A percentile compares a stretch with the other conserved stretches of the same genome.
These are phyloP conservation scores for Conomelus anceps DNA, from an alignment of 2,888 invertebrate genomes.

Conservation along the genomic window DNA sequence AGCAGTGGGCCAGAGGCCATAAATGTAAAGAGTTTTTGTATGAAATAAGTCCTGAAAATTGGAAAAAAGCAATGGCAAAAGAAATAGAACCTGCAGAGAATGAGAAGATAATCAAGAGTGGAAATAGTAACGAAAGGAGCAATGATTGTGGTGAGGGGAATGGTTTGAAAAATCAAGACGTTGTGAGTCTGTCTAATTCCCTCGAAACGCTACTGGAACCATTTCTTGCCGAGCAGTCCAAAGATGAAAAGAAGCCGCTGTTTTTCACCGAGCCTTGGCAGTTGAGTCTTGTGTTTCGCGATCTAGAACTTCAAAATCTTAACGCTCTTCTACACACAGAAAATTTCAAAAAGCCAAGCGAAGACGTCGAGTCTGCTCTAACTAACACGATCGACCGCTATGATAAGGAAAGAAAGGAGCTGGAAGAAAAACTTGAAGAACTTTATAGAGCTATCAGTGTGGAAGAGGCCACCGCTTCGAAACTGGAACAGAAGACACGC, in stretches of 20 bases:
- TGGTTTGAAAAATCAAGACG: neutral
- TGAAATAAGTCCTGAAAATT: conserved; percentile 21
- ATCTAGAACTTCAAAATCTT: conserved; percentile 28
- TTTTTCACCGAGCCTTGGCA: conserved; percentile 29
- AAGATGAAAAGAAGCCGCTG: conserved; percentile 23
- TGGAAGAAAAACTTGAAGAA: neutral
- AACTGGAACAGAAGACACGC: neutral
- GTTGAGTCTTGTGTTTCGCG: conserved; percentile 26
- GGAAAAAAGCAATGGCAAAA: conserved; percentile 12
- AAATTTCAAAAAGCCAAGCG: conserved; percentile 22
- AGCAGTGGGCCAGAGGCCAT: conserved; percentile 24
- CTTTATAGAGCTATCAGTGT: neutral
- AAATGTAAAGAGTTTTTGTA: conserved; percentile 23
- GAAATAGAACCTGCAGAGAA: neutral
- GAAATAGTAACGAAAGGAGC: neutral
- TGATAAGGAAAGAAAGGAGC: neutral
- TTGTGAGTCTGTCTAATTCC: neutral
- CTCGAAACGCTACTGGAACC: neutral
- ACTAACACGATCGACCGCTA: neutral
- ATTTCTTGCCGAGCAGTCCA: neutral
- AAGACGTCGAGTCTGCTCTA: neutral
- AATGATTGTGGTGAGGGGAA: neutral
- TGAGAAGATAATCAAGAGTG: neutral
- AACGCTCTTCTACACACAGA: conserved; percentile 19
- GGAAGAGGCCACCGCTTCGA: neutral